Base-by-base conservation (phyloP, 2,113 vertebrate genomes). In the Esox niger region DNA sequence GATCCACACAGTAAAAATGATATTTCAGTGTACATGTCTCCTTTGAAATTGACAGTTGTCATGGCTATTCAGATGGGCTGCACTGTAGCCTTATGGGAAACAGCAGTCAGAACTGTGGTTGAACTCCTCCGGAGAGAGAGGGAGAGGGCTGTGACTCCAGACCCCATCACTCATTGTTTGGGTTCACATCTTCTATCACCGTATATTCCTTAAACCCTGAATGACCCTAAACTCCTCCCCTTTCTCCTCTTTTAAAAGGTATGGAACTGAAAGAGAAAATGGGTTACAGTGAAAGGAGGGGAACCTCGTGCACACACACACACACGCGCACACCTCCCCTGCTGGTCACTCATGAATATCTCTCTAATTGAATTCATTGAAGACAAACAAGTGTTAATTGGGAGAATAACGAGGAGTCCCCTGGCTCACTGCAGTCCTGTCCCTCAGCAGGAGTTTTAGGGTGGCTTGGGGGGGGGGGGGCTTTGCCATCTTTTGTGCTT, bases 381-480 rank as follows among this genome's bases (percentile, higher is more conserved):
- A 84, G 84, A 90, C 88, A 88, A 89, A 87, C 72, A 56, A 79
- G 84, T 86, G 86, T 89, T 89, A 90, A 91, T 90, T 88, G 88
- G 86, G 81, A 87, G 82, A 82, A 85, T 87, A 89, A 87, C 79
- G 83, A 88, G n/a, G 74, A 27, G 74, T 58, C 63, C 73, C 59
- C 69, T 73, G 59, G 62, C 74, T 72, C 77, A 73, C 26, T 54
- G 29, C 66, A 32, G 72, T 69, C 69, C 84, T 85, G 86, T 84
- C 81, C 77, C 79, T 54, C 85, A 78, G 86, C 81, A 62, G 82
- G 6, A 64, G 79, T 29, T 60, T 60, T 64, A 23, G 8, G 62
- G 66, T 17, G 25, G 23, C 26, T 43, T n/a, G n/a, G 27, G 13
- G 21, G 25, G 27, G 4, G 27, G 61, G 54, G 56, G 55, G n/a